Conservation (phyloP, 2,797 vertebrate species). For the Melanotaenia pygmaea region DNA sequence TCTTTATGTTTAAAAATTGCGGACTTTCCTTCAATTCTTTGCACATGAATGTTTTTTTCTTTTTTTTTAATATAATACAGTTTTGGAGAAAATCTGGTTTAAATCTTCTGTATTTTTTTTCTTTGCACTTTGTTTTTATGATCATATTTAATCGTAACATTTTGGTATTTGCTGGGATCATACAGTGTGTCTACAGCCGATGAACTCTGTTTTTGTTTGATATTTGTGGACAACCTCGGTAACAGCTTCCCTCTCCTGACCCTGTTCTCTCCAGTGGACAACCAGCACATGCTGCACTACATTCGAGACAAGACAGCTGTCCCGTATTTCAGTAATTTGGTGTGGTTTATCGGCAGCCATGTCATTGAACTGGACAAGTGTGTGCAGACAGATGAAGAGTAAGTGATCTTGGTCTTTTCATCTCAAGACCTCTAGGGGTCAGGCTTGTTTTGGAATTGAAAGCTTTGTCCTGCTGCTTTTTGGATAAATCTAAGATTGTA, state of each 20-base stretch:
- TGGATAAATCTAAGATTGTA: neutral
- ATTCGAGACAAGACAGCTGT: conserved; percentile 98
- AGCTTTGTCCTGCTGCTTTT: neutral
- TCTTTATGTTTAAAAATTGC: neutral
- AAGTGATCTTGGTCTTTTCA: conserved; percentile 67
- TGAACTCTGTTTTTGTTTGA: neutral
- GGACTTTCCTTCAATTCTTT: too few species aligned
- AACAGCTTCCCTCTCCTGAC: conserved; percentile 26
- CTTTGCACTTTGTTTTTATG: conserved; percentile 5
- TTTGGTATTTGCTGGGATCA: conserved; percentile 11
- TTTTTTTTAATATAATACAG: neutral
- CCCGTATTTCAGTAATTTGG: conserved; percentile 98
- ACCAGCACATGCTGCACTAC: conserved; percentile 99
- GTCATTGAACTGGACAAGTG: conserved; percentile 98
- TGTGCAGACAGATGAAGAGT: conserved; percentile 98
- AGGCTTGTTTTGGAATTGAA: conserved; percentile 26
- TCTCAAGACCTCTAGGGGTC: conserved; percentile 63
- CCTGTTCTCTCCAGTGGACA: conserved; percentile 88
- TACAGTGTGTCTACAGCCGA: neutral
- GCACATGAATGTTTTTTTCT: too few species aligned
- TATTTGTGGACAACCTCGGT: neutral
- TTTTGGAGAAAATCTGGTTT: neutral
- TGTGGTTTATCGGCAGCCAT: conserved; percentile 99
- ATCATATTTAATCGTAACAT: conserved; percentile 3
- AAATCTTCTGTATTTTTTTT: neutral